A percentile compares a stretch with the other conserved stretches of the same genome.
Conservation (phyloP, 37 sponge, comb jelly and placozoan genomes). For the Diacarnus erythraeanus region DNA sequence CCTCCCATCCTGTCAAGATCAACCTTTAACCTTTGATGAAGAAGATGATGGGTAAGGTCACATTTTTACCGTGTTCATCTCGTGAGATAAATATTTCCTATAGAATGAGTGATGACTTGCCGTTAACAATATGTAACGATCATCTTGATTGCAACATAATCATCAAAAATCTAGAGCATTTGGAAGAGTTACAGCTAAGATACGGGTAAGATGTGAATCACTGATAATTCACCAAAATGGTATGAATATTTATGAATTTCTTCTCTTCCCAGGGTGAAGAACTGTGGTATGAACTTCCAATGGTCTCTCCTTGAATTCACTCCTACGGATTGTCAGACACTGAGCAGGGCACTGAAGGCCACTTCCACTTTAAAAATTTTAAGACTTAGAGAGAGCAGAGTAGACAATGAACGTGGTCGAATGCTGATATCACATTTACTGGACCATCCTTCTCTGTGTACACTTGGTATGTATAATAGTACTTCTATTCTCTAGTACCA, state of each 20-base stretch:
- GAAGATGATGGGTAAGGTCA: constrained; percentile 55
- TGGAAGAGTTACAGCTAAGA: constrained; percentile 74
- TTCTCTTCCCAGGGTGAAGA: constrained; percentile 44
- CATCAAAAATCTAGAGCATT: constrained; percentile 40
- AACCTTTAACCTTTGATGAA: constrained; percentile 33
- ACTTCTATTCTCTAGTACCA: too few species aligned
- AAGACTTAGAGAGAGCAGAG: constrained; percentile 61
- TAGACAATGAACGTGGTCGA: constrained; percentile 78
- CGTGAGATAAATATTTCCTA: neutral
- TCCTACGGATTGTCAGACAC: constrained; percentile 60
- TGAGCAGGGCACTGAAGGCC: constrained; percentile 71
- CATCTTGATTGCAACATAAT: constrained; percentile 72
- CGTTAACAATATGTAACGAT: constrained; percentile 44
- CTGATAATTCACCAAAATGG: neutral
- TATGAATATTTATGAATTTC: neutral
- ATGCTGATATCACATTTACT: constrained; percentile 79
- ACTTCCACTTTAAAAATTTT: constrained; percentile 48
- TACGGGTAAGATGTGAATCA: constrained; percentile 65
- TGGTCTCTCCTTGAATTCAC: constrained; percentile 94
- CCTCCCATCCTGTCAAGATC: constrained; percentile 68
- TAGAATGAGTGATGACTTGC: constrained; percentile 56
- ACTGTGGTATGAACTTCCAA: constrained; percentile 97
- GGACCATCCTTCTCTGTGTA: constrained; percentile 79
- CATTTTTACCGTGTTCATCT: neutral
- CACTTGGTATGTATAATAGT: constrained; percentile 77